Base-by-base conservation (phyloP, 2,797 vertebrate species). In the Lutjanus argentimaculatus region DNA sequence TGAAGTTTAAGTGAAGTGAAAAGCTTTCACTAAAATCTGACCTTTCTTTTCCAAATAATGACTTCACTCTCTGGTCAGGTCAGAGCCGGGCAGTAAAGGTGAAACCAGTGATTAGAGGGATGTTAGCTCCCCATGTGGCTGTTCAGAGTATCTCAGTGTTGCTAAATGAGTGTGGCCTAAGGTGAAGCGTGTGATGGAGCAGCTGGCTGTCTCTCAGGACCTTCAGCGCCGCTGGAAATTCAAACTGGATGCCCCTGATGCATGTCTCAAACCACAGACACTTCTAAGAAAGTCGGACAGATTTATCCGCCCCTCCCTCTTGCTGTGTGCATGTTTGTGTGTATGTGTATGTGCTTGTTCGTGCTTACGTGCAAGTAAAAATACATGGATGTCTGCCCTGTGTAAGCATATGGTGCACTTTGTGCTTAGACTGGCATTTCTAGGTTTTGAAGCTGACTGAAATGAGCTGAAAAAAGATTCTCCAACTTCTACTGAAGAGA, bases 121-220 rank as follows among this genome's bases (percentile, higher is more conserved):
- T 36, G 61, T 79, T 55, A 25, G 77, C 75, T 49, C 79, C 85
- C 77, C 79, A 17, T 91, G 90, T 89, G 82, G 87, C 71, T 52
- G 80, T 67, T 51, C 68, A 57, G 68, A 72, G 81, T 17, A 55
- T 79, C 63, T 80, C 81, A 58, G 72, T 76, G 85, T 73, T 79
- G 70, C 81, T 91, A 89, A 91, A 92, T 94, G 84, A 91, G 78
- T 36, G 17, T 86, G 75, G 88, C 92, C 93, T 73, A 1, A 74
- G 90, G 93, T 85, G 77, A 76, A 7, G 72, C 66, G 83, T 63
- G 80, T 77, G 87, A 77, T 86, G 90, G 86, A 94, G 93, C 93
- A 95, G 94, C 93, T 94, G 93, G 83, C 86, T 72, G 77, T 83
- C 90, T 83, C 79, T 74, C 80, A 62, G 77, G 88, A 91, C 82